Conservation (phyloP, 1,140 invertebrate species). For the Drosophila tropicalis region DNA sequence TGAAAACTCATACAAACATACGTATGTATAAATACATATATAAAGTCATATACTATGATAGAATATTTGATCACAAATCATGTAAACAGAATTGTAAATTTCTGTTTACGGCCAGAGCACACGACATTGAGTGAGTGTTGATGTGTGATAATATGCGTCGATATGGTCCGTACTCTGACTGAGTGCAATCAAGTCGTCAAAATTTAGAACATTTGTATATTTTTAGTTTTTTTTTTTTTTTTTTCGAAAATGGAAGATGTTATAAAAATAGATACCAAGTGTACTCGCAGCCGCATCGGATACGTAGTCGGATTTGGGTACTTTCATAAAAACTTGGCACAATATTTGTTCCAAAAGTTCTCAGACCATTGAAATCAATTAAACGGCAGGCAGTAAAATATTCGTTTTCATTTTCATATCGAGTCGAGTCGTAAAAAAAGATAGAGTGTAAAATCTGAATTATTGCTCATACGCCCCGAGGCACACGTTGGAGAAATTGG, state of each 20-base stretch:
- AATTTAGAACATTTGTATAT: conserved; percentile 32
- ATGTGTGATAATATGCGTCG: not conserved
- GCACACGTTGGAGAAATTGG: conserved; percentile 8
- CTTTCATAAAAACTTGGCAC: conserved; percentile 9
- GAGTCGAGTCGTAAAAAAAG: conserved; percentile 10
- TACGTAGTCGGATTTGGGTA: not conserved
- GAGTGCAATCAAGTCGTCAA: conserved; percentile 38
- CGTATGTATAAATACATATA: not conserved
- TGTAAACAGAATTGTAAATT: conserved; percentile 38
- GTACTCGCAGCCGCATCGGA: not conserved
- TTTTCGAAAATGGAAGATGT: conserved; percentile 6
- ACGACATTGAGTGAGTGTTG: conserved; percentile 1
- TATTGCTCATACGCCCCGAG: conserved; percentile 48
- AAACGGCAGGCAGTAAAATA: conserved; percentile 22
- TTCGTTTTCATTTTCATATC: conserved; percentile 6
- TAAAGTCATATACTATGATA: not conserved
- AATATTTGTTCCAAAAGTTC: conserved; percentile 7
- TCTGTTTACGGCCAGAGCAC: not conserved
- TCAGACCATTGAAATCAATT: conserved; percentile 26
- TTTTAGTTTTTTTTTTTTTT: not conserved
- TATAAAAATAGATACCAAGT: not conserved
- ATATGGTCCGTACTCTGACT: not conserved
- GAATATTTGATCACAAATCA: conserved; percentile 3
- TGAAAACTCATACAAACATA: not conserved
- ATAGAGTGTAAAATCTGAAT: conserved; percentile 6